These are phyloP conservation scores for Catostomus latipinnis DNA, from an alignment of 2,797 vertebrate genomes.

Conservation along the genomic window DNA sequence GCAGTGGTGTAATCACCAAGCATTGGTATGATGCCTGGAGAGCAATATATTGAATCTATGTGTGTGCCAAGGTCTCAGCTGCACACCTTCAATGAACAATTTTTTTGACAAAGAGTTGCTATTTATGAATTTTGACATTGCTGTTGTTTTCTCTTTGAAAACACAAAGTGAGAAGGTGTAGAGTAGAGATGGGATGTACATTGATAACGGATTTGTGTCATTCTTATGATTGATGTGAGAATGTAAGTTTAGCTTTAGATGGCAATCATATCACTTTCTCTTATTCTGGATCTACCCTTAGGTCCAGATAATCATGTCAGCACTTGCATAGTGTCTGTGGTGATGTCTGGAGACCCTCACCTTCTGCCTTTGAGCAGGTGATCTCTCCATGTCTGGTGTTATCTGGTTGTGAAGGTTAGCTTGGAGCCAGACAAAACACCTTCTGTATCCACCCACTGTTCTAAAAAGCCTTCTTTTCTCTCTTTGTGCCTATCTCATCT, in stretches of 20 bases:
- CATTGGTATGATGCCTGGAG: constrained; percentile 36
- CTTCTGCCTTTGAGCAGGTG: too few species aligned
- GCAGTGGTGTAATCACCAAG: constrained; percentile 40
- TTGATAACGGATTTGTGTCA: background rate
- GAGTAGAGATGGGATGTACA: background rate
- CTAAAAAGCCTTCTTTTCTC: background rate
- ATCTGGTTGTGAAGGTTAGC: background rate
- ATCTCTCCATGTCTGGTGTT: too few species aligned
- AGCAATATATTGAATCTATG: constrained; percentile 31
- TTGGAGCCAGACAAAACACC: background rate
- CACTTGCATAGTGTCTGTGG: too few species aligned
- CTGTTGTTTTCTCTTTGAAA: constrained; percentile 6
- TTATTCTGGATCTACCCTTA: background rate
- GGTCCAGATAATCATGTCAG: too few species aligned
- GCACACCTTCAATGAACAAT: background rate
- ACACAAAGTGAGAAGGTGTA: background rate
- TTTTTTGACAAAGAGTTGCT: background rate
- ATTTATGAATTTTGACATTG: background rate
- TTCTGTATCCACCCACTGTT: background rate
- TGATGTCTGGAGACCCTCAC: too few species aligned
- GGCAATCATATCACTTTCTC: background rate
- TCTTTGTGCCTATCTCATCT: background rate
- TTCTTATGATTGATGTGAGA: constrained; percentile 10
- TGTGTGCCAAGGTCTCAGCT: constrained; percentile 15
- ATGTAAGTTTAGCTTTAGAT: background rate